Conservation (phyloP, 2,797 vertebrate species). For the Hyperoplus lanceolatus region DNA sequence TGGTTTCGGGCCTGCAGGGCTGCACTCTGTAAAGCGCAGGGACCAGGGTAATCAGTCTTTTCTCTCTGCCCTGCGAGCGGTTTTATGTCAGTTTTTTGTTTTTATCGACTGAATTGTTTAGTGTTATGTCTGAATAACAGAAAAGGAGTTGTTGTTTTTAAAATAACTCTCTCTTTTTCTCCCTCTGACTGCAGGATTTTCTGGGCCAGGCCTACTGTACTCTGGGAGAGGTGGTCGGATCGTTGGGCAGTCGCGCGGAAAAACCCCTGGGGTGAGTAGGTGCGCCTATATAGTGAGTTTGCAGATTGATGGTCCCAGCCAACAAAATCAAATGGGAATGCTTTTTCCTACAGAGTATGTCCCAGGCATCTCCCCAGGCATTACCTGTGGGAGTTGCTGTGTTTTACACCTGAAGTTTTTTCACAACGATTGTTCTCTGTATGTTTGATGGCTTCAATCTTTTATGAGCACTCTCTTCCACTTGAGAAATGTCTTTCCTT, state of each 20-base stretch:
- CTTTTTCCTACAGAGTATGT: background rate
- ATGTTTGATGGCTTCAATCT: background rate
- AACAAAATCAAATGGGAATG: background rate
- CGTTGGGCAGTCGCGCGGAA: slow-evolving; percentile 93
- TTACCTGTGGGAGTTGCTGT: slow-evolving; percentile 9
- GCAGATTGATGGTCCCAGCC: background rate
- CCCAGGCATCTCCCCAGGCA: background rate
- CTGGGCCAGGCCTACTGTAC: slow-evolving; percentile 95
- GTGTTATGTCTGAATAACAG: background rate
- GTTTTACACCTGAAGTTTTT: background rate
- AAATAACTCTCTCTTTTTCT: background rate
- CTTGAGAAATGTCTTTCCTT: background rate
- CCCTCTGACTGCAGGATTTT: slow-evolving; percentile 89
- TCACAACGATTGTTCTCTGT: background rate
- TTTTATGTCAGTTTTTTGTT: slow-evolving; percentile 12
- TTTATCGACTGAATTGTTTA: background rate
- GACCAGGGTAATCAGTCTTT: background rate
- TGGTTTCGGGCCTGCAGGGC: background rate
- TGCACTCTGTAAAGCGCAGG: background rate
- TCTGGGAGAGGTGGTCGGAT: slow-evolving; percentile 96
- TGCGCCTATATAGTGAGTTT: slow-evolving; percentile 3
- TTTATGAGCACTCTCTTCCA: background rate
- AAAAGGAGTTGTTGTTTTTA: background rate
- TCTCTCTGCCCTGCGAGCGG: background rate
- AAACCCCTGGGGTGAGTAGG: slow-evolving; percentile 93